Conservation (phyloP, 2,113 vertebrate species). For the Ceyx cyanopectus region DNA sequence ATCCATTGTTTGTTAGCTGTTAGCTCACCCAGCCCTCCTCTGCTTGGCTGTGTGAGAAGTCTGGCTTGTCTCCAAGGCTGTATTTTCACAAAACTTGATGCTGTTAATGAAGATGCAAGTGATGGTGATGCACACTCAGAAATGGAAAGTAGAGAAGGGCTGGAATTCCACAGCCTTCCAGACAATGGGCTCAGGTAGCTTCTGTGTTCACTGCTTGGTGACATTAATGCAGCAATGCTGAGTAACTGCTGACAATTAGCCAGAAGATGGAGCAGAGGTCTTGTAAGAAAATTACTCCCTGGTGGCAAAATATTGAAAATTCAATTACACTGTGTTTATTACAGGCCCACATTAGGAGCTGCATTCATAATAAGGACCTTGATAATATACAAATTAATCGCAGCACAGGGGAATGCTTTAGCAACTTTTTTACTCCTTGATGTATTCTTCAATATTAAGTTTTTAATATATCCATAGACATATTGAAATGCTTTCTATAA, state of each 20-base stretch:
- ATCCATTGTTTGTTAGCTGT: background rate
- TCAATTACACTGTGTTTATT: constrained; percentile 87
- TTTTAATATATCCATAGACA: constrained; percentile 68
- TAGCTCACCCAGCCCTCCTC: background rate
- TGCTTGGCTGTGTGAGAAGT: background rate
- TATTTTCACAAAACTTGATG: background rate
- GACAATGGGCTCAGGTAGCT: constrained; percentile 34
- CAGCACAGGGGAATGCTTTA: constrained; percentile 75
- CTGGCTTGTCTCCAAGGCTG: background rate
- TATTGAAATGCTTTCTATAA: constrained; percentile 37
- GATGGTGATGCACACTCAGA: constrained; percentile 21
- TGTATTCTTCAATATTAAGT: constrained; percentile 73
- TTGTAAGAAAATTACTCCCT: constrained; percentile 80
- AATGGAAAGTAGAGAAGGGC: background rate
- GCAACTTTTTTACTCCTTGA: constrained; percentile 71
- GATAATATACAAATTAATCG: constrained; percentile 83
- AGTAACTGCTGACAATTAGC: constrained; percentile 82
- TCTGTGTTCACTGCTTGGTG: constrained; percentile 58
- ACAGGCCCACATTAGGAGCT: constrained; percentile 78
- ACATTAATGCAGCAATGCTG: constrained; percentile 73
- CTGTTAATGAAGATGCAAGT: background rate
- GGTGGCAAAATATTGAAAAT: constrained; percentile 85
- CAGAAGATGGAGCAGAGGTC: constrained; percentile 84
- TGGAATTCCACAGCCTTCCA: constrained; percentile 12
- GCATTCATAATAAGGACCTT: constrained; percentile 81